Base-by-base conservation (phyloP, 2,888 invertebrate genomes). In the Bellardia bayeri region DNA sequence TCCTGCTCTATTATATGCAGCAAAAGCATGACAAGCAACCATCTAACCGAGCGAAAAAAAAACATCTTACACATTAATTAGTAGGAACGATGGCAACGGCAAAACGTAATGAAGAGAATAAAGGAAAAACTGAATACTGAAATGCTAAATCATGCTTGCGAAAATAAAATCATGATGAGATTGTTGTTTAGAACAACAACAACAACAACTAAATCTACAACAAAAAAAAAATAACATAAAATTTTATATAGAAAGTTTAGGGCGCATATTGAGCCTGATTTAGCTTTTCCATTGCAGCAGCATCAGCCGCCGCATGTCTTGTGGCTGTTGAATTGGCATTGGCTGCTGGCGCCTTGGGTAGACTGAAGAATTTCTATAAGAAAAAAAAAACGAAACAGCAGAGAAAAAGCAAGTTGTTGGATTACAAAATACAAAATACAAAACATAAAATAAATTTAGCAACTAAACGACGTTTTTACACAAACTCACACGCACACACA, bases 281-380 rank as follows among this genome's bases (percentile, higher is more conserved):
- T 72, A 92, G 89, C 85, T 90, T 91, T 88, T 90, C 90, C 13
- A 72, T 88, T 37, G 89, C 90, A 7, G 85, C 80, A 49, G 54
- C 76, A 74, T 64, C 71, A 56, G 49, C 75, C 42, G 85, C 40
- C 23, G n/a, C n/a, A 40, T 66, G 54, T 63, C 64, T 85, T 85
- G 75, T 76, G 75, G 68, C 49, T 81, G 75, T 71, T 75, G 56
- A 74, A 42, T 85, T 75, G 80, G 76, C 79, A 78, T 85, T 79
- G 37, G 86, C 66, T 63, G 86, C 78, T 82, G 92, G 92, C 87
- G 91, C 90, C 88, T 92, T 93, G 49, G 93, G 93, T 88, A 94
- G 90, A 90, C 93, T 92, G 91, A 93, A 94, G 91, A 93, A 94
- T 93, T 93, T 93, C 93, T 93, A 89, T 88, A 16, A 58, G 40